A percentile compares a stretch with the other conserved stretches of the same genome.
Conservation (phyloP, 2,888 invertebrate genomes). For the Macrostomum cliftonense region DNA sequence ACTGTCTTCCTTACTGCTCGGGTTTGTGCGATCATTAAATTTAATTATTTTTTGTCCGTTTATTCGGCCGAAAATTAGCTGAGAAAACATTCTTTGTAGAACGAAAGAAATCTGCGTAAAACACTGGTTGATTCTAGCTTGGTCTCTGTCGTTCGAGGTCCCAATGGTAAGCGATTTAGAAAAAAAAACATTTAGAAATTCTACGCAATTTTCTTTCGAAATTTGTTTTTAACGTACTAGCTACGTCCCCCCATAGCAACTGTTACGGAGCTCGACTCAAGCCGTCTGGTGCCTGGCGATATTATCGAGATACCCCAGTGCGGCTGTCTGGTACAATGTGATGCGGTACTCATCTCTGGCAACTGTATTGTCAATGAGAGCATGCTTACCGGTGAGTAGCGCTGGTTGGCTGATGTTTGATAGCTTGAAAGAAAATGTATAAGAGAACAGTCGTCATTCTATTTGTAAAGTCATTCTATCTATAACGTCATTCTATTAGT, state of each 20-base stretch:
- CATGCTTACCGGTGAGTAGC: conserved; percentile 73
- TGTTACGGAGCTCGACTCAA: conserved; percentile 40
- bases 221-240: no score
- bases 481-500: no score
- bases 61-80: no score
- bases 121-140: conserved; percentile 64
- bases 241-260: no score
- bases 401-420: no score
- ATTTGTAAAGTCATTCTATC: no score
- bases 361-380: conserved; percentile 81
- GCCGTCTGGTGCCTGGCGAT: conserved; percentile 68
- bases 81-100: conserved; percentile 48
- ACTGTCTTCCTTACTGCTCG: conserved; percentile 42
- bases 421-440: no score
- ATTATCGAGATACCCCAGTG: conserved; percentile 60
- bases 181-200: no score
- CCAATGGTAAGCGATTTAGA: conserved; percentile 18
- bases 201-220: no score
- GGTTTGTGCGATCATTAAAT: conserved; percentile 17
- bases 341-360: conserved; percentile 68
- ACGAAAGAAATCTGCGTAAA: conserved; percentile 68
- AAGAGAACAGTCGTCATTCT: no score
- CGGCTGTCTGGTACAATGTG: conserved; percentile 62
- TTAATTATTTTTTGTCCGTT: no score
- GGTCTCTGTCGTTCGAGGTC: conserved; percentile 48